phyloP scores from a whole-genome alignment of 2,113 vertebrate genomes.

The Speoplatyrhinus poulsoni region DNA sequence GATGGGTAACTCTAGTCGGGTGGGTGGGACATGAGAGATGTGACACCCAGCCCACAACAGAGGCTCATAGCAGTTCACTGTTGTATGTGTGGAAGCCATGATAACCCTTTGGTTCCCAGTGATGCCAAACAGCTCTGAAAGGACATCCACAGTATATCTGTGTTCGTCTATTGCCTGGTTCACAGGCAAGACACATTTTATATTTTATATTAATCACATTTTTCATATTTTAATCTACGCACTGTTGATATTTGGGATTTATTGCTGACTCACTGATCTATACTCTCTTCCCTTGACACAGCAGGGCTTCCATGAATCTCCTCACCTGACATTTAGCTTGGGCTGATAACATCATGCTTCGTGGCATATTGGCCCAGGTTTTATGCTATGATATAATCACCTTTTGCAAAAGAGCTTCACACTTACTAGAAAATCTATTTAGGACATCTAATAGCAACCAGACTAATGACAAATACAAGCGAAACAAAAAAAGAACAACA shows the following conservation, averaged over 20 bases:
- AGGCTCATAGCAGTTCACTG: constrained; percentile 43
- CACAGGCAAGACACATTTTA: background rate
- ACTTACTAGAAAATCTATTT: constrained; percentile 53
- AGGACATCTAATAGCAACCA: constrained; percentile 39
- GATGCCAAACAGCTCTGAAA: constrained; percentile 28
- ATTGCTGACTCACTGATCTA: constrained; percentile 24
- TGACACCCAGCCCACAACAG: constrained; percentile 59
- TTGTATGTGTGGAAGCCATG: constrained; percentile 25
- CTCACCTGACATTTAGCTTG: constrained; percentile 50
- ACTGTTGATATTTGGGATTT: constrained; percentile 30
- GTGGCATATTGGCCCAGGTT: constrained; percentile 31
- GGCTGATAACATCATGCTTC: constrained; percentile 38
- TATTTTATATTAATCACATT: no score
- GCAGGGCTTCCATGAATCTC: constrained; percentile 42
- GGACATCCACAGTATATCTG: no score
- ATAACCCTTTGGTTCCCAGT: constrained; percentile 45
- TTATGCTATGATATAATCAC: constrained; percentile 59
- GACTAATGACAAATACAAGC: constrained; percentile 35
- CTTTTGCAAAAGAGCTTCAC: constrained; percentile 56
- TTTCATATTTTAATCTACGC: background rate
- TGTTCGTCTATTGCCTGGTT: background rate
- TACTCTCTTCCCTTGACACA: constrained; percentile 25
- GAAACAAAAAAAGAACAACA: constrained; percentile 2
- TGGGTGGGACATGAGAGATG: constrained; percentile 28
- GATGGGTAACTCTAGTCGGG: constrained; percentile 32